Conservation (phyloP, 2,797 vertebrate species). For the Florisuga fusca region DNA sequence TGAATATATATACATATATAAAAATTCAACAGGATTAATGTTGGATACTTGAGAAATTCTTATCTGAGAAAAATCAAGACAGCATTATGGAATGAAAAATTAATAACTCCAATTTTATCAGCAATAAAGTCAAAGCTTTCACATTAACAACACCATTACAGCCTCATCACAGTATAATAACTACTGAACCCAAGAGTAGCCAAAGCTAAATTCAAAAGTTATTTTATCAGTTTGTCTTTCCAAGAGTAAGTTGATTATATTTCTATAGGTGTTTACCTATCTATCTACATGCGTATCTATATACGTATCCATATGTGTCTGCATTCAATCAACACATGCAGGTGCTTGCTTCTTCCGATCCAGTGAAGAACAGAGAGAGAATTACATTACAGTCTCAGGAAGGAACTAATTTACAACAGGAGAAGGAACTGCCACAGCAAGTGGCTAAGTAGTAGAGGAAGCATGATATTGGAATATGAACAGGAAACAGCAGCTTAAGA, state of each 20-base stretch:
- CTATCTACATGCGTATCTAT: neutral
- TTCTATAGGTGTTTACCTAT: neutral
- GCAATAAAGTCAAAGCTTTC: neutral
- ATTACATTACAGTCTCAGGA: neutral
- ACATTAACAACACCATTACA: neutral
- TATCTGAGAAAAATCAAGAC: neutral
- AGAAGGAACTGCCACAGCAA: neutral
- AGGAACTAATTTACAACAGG: neutral
- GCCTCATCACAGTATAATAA: neutral
- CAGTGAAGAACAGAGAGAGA: neutral
- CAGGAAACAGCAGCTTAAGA: neutral
- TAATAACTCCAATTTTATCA: neutral
- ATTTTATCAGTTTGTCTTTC: neutral
- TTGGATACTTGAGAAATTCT: neutral
- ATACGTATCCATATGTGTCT: neutral
- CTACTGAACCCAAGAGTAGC: neutral
- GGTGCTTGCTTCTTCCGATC: neutral
- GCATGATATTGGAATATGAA: neutral
- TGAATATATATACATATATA: neutral
- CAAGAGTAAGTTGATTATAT: neutral
- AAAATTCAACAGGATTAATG: neutral
- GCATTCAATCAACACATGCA: neutral
- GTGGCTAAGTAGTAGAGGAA: neutral
- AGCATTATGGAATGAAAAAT: neutral
- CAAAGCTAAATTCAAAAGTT: neutral